Conservation (phyloP, 1,140 invertebrate species). For the Cephus cinctus region DNA sequence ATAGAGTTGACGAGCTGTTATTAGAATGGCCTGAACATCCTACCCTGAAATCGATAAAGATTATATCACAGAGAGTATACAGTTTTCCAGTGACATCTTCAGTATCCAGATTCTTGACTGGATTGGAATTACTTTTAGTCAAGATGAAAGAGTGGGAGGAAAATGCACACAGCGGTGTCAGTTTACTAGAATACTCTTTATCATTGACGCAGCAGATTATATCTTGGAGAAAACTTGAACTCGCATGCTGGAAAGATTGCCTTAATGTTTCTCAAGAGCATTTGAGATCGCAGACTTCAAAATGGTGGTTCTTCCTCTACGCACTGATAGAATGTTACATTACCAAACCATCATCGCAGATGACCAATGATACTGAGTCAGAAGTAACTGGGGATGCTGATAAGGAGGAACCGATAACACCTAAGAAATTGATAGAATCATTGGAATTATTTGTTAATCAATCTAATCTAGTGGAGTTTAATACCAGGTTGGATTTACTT, state of each 20-base stretch:
- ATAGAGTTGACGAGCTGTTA: slow-evolving; percentile 68
- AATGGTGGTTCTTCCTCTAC: slow-evolving; percentile 92
- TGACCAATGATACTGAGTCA: slow-evolving; percentile 17
- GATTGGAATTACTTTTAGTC: slow-evolving; percentile 83
- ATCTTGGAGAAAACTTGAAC: slow-evolving; percentile 88
- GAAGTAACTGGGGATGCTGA: slow-evolving; percentile 1
- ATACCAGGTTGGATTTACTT: slow-evolving; percentile 75
- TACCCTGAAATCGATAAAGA: slow-evolving; percentile 71
- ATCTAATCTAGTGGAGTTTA: slow-evolving; percentile 81
- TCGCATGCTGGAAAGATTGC: slow-evolving; percentile 82
- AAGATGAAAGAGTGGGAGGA: slow-evolving; percentile 90
- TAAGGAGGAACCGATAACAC: slow-evolving; percentile 17
- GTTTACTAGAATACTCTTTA: slow-evolving; percentile 69
- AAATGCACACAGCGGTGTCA: slow-evolving; percentile 84
- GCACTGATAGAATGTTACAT: slow-evolving; percentile 62
- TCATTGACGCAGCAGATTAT: slow-evolving; percentile 80
- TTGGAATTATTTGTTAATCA: slow-evolving; percentile 84
- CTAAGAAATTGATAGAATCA: slow-evolving; percentile 48
- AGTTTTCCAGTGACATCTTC: slow-evolving; percentile 78
- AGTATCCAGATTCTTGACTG: slow-evolving; percentile 84
- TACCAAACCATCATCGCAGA: slow-evolving; percentile 19
- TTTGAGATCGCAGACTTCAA: slow-evolving; percentile 64
- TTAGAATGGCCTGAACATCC: slow-evolving; percentile 90
- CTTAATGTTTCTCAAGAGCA: slow-evolving; percentile 66
- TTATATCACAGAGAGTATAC: slow-evolving; percentile 75